Evolutionary conservation across 2,888 invertebrate genomes (phyloP).

Genomic region (Trissolcus brochymenae): DNA sequence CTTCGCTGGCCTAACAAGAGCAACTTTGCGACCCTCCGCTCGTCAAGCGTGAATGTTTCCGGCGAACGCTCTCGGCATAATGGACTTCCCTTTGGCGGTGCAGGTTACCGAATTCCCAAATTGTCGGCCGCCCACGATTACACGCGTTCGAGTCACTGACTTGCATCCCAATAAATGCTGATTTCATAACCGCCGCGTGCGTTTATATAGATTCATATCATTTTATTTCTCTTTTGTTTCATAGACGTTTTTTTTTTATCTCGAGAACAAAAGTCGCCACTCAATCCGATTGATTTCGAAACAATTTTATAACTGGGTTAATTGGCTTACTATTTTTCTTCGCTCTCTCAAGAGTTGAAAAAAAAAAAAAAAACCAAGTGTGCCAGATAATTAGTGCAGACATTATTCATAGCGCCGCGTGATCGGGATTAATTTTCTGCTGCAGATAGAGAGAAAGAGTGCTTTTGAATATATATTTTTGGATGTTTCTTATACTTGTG

Average conservation of each 20-base stretch:
- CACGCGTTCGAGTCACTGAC: constrained; percentile 51
- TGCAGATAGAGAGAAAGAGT: background rate
- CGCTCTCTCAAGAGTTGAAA: background rate
- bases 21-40: constrained; percentile 67
- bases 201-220: constrained; percentile 18
- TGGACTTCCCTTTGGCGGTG: constrained; percentile 60
- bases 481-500: background rate
- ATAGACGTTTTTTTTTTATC: background rate
- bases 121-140: constrained; percentile 54
- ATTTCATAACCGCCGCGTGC: constrained; percentile 38
- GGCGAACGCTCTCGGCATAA: constrained; percentile 60
- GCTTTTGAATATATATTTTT: background rate
- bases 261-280: background rate
- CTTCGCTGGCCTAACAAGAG: constrained; percentile 72
- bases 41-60: constrained; percentile 65
- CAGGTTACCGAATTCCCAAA: constrained; percentile 56
- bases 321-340: background rate
- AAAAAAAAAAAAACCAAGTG: background rate
- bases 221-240: too few relatives aligned
- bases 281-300: background rate
- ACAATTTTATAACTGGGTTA: constrained; percentile 4
- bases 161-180: constrained; percentile 48
- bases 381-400: background rate
- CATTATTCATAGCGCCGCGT: background rate
- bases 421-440: constrained; percentile 11